A percentile compares a stretch with the other conserved stretches of the same genome.
Conservation (phyloP, 2,888 invertebrate genomes). For the Sphecodes monilicornis region DNA sequence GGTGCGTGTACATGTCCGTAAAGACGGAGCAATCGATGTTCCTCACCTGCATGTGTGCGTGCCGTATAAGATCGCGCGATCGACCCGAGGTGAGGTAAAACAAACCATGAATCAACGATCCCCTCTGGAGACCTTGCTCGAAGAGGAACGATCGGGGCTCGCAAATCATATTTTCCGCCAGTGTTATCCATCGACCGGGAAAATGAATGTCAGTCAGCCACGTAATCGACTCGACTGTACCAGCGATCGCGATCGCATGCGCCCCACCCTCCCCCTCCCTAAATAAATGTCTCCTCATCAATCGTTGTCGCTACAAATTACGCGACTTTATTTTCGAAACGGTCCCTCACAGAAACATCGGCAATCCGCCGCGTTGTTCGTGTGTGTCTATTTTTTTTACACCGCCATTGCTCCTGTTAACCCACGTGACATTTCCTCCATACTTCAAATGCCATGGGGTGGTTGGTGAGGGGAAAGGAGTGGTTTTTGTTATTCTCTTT, state of each 20-base stretch:
- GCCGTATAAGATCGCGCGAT: not conserved
- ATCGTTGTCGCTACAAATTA: conserved; percentile 43
- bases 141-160: not conserved
- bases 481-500: not conserved
- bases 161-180: conserved; percentile 43
- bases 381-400: not conserved
- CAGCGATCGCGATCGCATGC: conserved; percentile 43
- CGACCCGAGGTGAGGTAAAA: not conserved
- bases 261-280: conserved; percentile 1
- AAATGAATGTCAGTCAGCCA: conserved; percentile 42
- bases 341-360: not conserved
- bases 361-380: not conserved
- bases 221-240: conserved; percentile 52
- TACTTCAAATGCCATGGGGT: not conserved
- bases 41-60: not conserved
- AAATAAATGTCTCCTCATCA: conserved; percentile 43
- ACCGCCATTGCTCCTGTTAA: not conserved
- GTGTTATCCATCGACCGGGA: conserved; percentile 29
- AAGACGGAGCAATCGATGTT: not conserved
- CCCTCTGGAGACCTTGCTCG: not conserved
- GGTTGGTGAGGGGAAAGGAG: not conserved
- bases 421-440: not conserved
- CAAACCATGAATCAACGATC: not conserved
- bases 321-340: conserved; percentile 21
- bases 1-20: not conserved